Base-by-base conservation (phyloP, 2,888 invertebrate species). In the Pterostichus niger region DNA sequence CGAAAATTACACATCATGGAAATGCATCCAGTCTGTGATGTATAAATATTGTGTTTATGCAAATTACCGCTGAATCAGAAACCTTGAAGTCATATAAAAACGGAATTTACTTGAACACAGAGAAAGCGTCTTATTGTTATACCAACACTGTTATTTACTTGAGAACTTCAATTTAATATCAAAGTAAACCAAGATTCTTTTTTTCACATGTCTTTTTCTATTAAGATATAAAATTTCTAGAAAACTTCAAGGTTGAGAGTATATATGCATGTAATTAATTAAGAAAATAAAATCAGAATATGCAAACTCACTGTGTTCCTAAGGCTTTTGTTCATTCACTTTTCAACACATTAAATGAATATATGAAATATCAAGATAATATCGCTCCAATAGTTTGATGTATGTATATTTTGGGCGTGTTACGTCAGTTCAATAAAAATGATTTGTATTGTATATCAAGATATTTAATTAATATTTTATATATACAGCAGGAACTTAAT, bases 111-210 rank as follows among this genome's bases (percentile, higher is more conserved):
- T 44, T 7, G 35, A 13, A 71, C 44, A 71, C 68, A 71, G 68
- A 71, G 68, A 71, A 71, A 71, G 68, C 17, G 15, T 13, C 17
- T 40, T 71, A 71, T 71, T 71, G 44, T 71, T 71, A 44, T 9
- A 71, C 17, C 68, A 44, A 71, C 68, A 44, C 68, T 71, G 17
- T 71, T 71, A 71, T 71, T 71, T 71, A 17, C 68, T 40, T 71
- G 7, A 44, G 68, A 71, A 64, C 44, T 17, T 44, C 17, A 40
- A 44, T 10, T 24, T 71, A 17, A 71, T 46, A 71, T 44, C 44
- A 44, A 71, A 71, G 68, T 17, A 71, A 71, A 71, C 40, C 40
- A 68, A 71, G 68, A 71, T 44, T 71, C 33, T 3, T 59, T 71
- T 59, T 64, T 49, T 49, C 64, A 33, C 64, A 64, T 64, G 59